Base-by-base conservation (phyloP, 2,888 invertebrate genomes). In the Amitus sp. region DNA sequence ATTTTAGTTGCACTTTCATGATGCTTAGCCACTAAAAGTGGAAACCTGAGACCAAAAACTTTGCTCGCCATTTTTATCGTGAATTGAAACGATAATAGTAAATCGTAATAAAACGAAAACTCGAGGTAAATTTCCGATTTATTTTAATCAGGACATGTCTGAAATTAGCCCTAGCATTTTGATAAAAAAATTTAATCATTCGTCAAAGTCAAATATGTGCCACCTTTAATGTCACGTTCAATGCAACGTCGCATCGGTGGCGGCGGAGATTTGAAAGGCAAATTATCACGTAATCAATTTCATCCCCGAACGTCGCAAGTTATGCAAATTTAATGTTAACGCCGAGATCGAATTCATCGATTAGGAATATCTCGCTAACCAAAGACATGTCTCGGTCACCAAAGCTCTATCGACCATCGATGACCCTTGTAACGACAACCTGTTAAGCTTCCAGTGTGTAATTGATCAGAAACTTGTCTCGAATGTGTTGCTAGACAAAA, bases 401-500 rank as follows among this genome's bases (percentile, higher is more conserved):
- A 86, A 85, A 53, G 92, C 90, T 60, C 82, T 88, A 89, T 82
- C 86, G 87, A 53, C 86, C 88, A 89, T 82, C 86, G 87, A 53
- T 86, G 86, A 20, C 90, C 90, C 72, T 90, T 89, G 83, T 91
- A 92, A 76, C 88, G 84, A 79, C 94, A 94, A 57, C 89, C 90
- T 90, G 71, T 52, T 50, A 54, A 51, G 54, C 52, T 55, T 54
- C 53, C 54, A 59, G 59, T 63, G 59, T 51, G 59, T 52, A 17
- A 62, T 49, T 52, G 54, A 47, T 53, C 55, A 59, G 62, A 51
- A 58, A 56, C 59, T n/a, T n/a, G n/a, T n/a, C n/a, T n/a, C n/a
- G n/a, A n/a, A n/a, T n/a, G n/a, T n/a, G n/a, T n/a, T n/a, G n/a
- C n/a, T n/a, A n/a, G n/a, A n/a, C n/a, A n/a, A n/a, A n/a, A n/a